Evolutionary conservation across 2,113 vertebrate species (phyloP).

Genomic region (Rhizomys pruinosus): DNA sequence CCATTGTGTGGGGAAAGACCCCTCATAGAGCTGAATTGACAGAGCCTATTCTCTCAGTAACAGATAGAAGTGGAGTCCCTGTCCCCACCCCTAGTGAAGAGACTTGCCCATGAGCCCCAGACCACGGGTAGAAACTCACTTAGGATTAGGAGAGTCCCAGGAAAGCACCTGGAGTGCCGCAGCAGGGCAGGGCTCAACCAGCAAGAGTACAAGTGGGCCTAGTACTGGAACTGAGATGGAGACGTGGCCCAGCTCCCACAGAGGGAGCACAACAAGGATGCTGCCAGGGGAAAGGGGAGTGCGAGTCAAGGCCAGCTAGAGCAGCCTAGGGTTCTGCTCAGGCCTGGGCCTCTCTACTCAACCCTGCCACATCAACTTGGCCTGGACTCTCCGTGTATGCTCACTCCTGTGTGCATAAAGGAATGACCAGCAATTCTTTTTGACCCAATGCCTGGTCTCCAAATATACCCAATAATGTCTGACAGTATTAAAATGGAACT

Average conservation of each 20-base stretch:
- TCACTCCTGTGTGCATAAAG: neutral
- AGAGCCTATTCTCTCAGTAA: too few relatives aligned
- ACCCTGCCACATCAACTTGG: fast-evolving
- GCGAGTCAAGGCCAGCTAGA: neutral
- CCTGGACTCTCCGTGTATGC: neutral
- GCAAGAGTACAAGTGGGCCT: neutral
- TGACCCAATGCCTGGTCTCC: fast-evolving
- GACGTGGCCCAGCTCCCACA: neutral
- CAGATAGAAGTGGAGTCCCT: neutral
- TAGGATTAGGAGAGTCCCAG: neutral
- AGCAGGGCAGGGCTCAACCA: too few relatives aligned
- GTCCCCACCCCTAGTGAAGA: neutral
- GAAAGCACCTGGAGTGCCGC: too few relatives aligned
- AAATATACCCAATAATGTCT: fast-evolving
- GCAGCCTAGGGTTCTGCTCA: too few relatives aligned
- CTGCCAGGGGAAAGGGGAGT: neutral
- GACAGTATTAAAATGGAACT: neutral
- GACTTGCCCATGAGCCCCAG: neutral
- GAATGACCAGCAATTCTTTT: fast-evolving
- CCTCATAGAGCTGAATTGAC: neutral
- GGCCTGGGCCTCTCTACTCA: too few relatives aligned
- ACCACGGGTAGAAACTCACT: neutral
- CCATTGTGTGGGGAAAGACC: neutral
- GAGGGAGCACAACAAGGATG: fast-evolving
- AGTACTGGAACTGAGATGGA: fast-evolving